A percentile compares a stretch with the other conserved stretches of the same genome.
Evolutionary conservation across 2,113 vertebrate genomes (phyloP).

Genomic region (Gallinago paraguaiae): DNA sequence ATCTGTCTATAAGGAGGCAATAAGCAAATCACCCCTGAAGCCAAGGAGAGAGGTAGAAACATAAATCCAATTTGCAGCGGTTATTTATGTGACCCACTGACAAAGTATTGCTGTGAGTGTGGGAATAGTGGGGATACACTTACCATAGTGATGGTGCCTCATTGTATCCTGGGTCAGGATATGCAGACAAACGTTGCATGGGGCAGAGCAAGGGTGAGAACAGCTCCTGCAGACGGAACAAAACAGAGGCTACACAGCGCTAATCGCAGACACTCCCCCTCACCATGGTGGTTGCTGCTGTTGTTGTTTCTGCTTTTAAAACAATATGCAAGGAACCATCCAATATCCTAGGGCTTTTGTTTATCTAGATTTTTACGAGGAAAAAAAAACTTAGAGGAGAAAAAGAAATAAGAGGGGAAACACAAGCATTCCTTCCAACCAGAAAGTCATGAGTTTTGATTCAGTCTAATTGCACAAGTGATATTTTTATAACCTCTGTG

Average conservation of each 20-base stretch:
- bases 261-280: neutral
- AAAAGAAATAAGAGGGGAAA: slow-evolving; percentile 50
- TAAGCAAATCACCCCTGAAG: neutral
- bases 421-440: slow-evolving; percentile 64
- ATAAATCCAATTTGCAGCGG: neutral
- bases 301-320: slow-evolving; percentile 66
- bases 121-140: neutral
- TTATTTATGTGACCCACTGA: neutral
- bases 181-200: fast-evolving
- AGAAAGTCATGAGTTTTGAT: slow-evolving; percentile 73
- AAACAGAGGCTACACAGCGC: neutral
- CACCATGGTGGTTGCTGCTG: neutral
- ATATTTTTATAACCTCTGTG: slow-evolving; percentile 76
- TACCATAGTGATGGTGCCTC: neutral
- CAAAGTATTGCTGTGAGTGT: neutral
- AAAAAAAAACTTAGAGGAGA: neutral
- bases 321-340: slow-evolving; percentile 66
- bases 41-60: neutral
- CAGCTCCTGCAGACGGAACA: neutral
- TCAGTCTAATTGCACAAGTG: slow-evolving; percentile 73
- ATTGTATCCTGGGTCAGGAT: neutral
- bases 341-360: slow-evolving; percentile 72
- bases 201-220: neutral
- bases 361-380: slow-evolving; percentile 65
- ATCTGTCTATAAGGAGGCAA: neutral